Base-by-base conservation (phyloP, 1,140 invertebrate species). In the Drosophila biarmipes region DNA sequence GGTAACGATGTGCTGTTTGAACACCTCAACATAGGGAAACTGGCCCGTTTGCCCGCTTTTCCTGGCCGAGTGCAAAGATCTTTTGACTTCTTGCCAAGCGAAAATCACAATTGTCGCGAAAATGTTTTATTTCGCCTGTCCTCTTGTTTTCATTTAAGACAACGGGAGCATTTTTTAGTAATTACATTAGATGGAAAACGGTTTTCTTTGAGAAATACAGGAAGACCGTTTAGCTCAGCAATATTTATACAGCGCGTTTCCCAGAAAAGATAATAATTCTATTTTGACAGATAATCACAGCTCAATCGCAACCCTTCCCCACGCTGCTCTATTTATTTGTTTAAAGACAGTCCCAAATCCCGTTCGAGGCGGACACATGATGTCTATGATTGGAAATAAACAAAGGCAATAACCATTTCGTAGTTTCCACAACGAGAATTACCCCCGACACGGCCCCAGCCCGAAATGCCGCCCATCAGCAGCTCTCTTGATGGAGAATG, bases 401-500 rank as follows among this genome's bases (percentile, higher is more conserved):
- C 72, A 75, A 74, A 57, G 15, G 38, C 72, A 37, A 75, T 75
- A 75, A 75, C 59, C 48, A 74, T 74, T 49, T 51, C 69, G 10
- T 31, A 15, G 35, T 69, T 73, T 42, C 19, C 21, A 66, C 43
- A 29, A 21, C 54, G 15, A 24, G 37, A 66, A 66, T 69, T 68
- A 54, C 46, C 64, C 63, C 40, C 45, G 38, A 69, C 46, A 68
- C 27, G 0, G 19, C 46, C 43, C 35, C 12, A 35, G 5, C 19
- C 17, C 19, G 37, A 24, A 24, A 24, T 24, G 3, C 35, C 12
- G n/a, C 43, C 45, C 42, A 63, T 64, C 43, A 27, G 46, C 43
- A 49, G 49, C 52, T 42, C 72, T 48, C 38, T 62, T 34, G 24
- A 55, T 56, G 52, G 59, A 49, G 29, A 74, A 57, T 75, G 40